These are phyloP conservation scores for Rhizomys pruinosus DNA, from an alignment of 2,113 vertebrate genomes.

Conservation along the genomic window DNA sequence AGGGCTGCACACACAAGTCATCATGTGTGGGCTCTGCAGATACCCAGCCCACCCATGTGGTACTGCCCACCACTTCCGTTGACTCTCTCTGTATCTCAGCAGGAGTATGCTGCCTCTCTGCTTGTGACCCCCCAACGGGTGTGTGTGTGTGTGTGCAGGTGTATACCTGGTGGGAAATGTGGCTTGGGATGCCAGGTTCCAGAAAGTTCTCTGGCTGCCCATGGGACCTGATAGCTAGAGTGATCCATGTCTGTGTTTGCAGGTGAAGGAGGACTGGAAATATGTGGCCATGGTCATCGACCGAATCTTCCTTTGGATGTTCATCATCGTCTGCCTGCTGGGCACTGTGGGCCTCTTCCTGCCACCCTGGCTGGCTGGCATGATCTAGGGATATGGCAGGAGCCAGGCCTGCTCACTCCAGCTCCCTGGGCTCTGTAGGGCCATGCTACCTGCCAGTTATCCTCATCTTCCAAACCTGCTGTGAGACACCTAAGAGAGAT, in stretches of 20 bases:
- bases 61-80: too few species aligned
- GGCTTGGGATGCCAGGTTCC: fast-evolving
- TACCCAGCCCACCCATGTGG: fast-evolving
- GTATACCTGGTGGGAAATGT: not conserved
- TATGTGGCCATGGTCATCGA: constrained; percentile 99
- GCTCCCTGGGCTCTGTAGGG: not conserved
- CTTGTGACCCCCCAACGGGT: not conserved
- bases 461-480: constrained; percentile 67
- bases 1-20: not conserved
- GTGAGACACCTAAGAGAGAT: constrained; percentile 27
- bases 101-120: fast-evolving
- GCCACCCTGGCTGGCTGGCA: constrained; percentile 97
- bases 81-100: too few species aligned
- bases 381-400: constrained; percentile 87
- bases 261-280: constrained; percentile 99
- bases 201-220: not conserved
- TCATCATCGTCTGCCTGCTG: constrained; percentile 96
- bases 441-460: not conserved
- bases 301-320: constrained; percentile 99
- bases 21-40: too few species aligned
- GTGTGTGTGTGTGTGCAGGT: not conserved
- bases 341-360: constrained; percentile 97
- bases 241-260: constrained; percentile 59
- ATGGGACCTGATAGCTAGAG: fast-evolving
- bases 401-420: not conserved